phyloP scores from a whole-genome alignment of 92 coral and sea anemone genomes.

The Phymanthus crucifer region DNA sequence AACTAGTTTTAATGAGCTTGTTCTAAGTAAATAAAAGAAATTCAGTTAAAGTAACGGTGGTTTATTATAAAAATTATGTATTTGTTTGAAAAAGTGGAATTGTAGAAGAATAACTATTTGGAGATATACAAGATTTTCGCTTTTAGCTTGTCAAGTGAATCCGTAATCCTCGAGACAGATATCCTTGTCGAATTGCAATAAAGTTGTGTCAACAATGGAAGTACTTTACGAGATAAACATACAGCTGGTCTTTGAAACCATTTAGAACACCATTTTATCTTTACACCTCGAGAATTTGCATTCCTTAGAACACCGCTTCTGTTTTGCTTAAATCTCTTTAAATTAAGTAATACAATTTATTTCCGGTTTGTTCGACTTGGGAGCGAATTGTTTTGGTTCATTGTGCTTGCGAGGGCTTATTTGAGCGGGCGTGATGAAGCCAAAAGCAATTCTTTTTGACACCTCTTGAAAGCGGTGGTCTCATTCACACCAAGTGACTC shows the following conservation, averaged over 20 bases:
- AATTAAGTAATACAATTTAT: neutral
- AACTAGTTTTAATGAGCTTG: neutral
- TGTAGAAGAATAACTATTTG: neutral
- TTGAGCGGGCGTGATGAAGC: constrained; percentile 3
- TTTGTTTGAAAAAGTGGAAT: neutral
- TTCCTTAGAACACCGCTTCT: constrained; percentile 26
- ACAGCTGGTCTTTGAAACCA: constrained; percentile 11
- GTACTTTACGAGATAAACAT: constrained; percentile 7
- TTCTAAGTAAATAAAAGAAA: neutral
- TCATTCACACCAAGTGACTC: constrained; percentile 22
- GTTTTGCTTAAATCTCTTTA: constrained; percentile 1
- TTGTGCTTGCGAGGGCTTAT: neutral
- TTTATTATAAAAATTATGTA: neutral
- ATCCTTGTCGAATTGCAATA: neutral
- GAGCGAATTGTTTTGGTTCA: neutral
- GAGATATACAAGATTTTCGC: neutral
- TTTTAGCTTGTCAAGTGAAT: neutral
- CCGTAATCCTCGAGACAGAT: neutral
- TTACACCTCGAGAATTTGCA: constrained; percentile 12
- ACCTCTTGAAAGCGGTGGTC: constrained; percentile 29
- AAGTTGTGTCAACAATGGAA: constrained; percentile 11
- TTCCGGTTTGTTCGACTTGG: constrained; percentile 5
- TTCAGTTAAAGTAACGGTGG: neutral
- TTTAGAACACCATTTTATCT: neutral
- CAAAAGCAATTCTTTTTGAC: constrained; percentile 29